Conservation (phyloP, 2,797 vertebrate genomes). For the Urophycis tenuis region DNA sequence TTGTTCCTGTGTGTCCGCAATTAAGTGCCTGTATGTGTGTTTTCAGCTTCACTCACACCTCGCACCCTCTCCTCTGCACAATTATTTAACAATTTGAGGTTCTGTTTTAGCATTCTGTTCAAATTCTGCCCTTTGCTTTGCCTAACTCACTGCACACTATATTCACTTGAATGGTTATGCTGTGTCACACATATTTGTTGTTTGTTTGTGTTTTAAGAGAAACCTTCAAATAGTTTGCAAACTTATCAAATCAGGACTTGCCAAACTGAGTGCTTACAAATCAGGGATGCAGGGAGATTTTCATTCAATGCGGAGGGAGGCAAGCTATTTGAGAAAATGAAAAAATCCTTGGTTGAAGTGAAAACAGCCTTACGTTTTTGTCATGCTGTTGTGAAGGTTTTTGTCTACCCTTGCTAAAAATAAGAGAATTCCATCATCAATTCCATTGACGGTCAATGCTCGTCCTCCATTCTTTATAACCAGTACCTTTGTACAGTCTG, state of each 20-base stretch:
- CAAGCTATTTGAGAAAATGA: constrained; percentile 22
- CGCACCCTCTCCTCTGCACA: constrained; percentile 17
- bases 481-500: constrained; percentile 7
- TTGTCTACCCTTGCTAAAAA: constrained; percentile 26
- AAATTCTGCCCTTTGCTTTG: constrained; percentile 31
- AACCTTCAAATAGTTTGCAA: not conserved
- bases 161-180: constrained; percentile 33
- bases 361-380: constrained; percentile 37
- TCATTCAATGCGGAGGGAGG: too few relatives aligned
- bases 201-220: constrained; percentile 5
- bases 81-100: constrained; percentile 32
- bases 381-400: constrained; percentile 28
- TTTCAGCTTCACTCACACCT: constrained; percentile 35
- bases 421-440: constrained; percentile 22
- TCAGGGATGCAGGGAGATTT: constrained; percentile 35
- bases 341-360: constrained; percentile 23
- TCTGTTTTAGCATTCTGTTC: constrained; percentile 46
- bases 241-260: constrained; percentile 16
- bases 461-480: constrained; percentile 36
- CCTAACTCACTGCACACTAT: constrained; percentile 43
- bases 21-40: constrained; percentile 52
- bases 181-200: constrained; percentile 35
- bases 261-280: constrained; percentile 23
- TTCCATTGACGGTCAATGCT: constrained; percentile 25
- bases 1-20: constrained; percentile 45